phyloP scores from a whole-genome alignment of 1,140 invertebrate genomes.

The Agraylea sexmaculata region DNA sequence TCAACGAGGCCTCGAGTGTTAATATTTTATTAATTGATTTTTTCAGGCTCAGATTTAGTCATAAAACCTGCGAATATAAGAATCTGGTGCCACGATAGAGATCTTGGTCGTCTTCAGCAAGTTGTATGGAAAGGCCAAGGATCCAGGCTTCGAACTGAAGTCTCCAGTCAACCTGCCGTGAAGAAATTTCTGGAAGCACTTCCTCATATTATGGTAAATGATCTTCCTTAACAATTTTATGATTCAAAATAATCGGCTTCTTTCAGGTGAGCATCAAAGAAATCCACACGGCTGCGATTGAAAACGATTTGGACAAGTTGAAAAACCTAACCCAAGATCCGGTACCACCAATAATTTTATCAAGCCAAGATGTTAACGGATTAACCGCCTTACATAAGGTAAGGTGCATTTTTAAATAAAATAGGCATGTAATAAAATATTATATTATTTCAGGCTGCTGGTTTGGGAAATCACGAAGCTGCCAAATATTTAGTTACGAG shows the following conservation, averaged over 20 bases:
- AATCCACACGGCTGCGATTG: conserved; percentile 61
- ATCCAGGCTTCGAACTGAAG: conserved; percentile 63
- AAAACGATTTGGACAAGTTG: conserved; percentile 64
- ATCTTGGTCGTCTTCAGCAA: conserved; percentile 68
- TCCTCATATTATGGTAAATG: conserved; percentile 71
- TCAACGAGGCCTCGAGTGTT: neutral
- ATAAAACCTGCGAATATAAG: conserved; percentile 76
- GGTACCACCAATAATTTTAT: conserved; percentile 57
- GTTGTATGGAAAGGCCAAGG: conserved; percentile 83
- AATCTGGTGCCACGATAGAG: conserved; percentile 85
- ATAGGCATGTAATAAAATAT: conserved; percentile 1
- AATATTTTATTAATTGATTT: conserved; percentile 11
- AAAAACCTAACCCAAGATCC: conserved; percentile 53
- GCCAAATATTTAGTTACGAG: conserved; percentile 59
- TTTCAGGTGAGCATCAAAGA: conserved; percentile 68
- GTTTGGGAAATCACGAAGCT: conserved; percentile 60
- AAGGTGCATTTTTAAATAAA: conserved; percentile 15
- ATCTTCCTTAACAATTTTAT: neutral
- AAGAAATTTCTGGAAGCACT: conserved; percentile 73
- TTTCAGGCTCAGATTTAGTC: conserved; percentile 43
- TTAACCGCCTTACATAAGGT: conserved; percentile 75
- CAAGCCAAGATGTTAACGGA: conserved; percentile 69
- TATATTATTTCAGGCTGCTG: conserved; percentile 54
- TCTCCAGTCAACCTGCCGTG: conserved; percentile 68
- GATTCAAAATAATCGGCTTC: neutral